Base-by-base conservation (phyloP, 2,797 vertebrate species). In the Gorsachius magnificus region DNA sequence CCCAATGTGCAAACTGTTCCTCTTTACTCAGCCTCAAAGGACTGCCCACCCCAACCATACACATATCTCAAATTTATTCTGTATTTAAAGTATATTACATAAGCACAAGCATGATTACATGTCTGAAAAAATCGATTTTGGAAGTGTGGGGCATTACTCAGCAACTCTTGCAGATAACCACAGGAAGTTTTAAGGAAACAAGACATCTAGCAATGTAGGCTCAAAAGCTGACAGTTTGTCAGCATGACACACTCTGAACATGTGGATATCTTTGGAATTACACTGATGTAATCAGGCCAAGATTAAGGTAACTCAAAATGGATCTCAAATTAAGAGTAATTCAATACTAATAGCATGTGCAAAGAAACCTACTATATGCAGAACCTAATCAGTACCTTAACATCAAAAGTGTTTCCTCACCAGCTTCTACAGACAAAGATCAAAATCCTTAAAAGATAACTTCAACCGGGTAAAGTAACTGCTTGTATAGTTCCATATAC, bases 241-340 rank as follows among this genome's bases (percentile, higher is more conserved):
- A 77, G 64, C 10, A 5, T 14, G 66, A 75, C 35, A 84, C 43
- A 61, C 46, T 16, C n/a, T 50, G 35, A 83, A 41, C 11, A 31
- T 8, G 82, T 92, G 92, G 88, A 84, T 92, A 83, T 65, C 79
- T 91, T 74, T 0, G 74, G 79, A 96, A 86, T 91, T 50, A 93
- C 84, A 95, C 80, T 79, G 77, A 68, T 56, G 63, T 72, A 71
- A 77, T 69, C 38, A 89, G 72, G 57, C 20, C 6, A 2, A 93
- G 70, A 75, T 70, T 25, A 51, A 43, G 16, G 33, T 65, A 90
- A 60, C 31, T 83, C 56, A 68, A 89, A 84, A 90, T 21, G 89
- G 56, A 94, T 89, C 89, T 88, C 90, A 86, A 83, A 96, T 93
- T 54, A 77, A 77, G 46, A 91, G 54, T 46, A 86, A 89, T 48